Evolutionary conservation across 2,888 invertebrate species (phyloP).

Genomic region (Synergus laeviventris): DNA sequence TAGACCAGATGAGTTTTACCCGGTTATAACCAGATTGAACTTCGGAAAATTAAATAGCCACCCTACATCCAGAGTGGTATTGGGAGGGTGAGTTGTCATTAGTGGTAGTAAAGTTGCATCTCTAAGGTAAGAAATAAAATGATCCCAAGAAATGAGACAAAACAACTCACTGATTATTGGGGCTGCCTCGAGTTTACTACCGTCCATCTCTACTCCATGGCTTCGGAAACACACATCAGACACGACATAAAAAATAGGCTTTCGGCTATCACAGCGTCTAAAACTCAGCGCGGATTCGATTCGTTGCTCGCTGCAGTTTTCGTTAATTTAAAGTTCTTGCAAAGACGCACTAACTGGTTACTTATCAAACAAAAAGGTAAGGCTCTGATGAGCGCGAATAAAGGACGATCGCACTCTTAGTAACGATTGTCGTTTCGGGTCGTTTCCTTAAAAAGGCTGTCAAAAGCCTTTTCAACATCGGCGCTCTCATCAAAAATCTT

Average conservation of each 20-base stretch:
- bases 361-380: slow-evolving; percentile 28
- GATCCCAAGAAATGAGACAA: slow-evolving; percentile 55
- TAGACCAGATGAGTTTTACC: background rate
- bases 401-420: slow-evolving; percentile 50
- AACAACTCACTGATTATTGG: slow-evolving; percentile 66
- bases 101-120: slow-evolving; percentile 22
- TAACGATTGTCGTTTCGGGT: slow-evolving; percentile 65
- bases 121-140: slow-evolving; percentile 45
- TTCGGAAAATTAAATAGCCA: background rate
- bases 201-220: slow-evolving; percentile 65
- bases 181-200: slow-evolving; percentile 63
- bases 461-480: slow-evolving; percentile 93
- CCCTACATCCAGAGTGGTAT: background rate
- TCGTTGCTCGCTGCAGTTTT: slow-evolving; percentile 16
- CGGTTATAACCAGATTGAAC: background rate
- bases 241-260: slow-evolving; percentile 63
- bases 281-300: slow-evolving; percentile 40
- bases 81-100: slow-evolving; percentile 32
- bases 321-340: slow-evolving; percentile 31
- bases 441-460: slow-evolving; percentile 84
- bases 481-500: slow-evolving; percentile 81
- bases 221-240: slow-evolving; percentile 70
- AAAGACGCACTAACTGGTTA: slow-evolving; percentile 37
- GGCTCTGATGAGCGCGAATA: slow-evolving; percentile 35
- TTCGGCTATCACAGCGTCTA: slow-evolving; percentile 51